phyloP scores from a whole-genome alignment of 2,113 vertebrate species.

The Apeltes quadracus region DNA sequence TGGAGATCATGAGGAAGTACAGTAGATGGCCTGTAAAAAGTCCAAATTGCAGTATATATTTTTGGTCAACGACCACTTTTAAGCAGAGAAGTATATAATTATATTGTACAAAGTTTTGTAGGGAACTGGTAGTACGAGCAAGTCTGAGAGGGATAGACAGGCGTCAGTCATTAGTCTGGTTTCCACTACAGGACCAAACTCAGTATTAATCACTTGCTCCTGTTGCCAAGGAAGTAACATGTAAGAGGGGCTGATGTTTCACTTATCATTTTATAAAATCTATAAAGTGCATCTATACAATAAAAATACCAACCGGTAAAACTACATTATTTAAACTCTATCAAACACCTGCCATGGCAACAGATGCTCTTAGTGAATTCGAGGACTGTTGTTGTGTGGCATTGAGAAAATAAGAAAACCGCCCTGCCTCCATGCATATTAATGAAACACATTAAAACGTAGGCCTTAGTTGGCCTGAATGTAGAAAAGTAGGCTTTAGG shows the following conservation, averaged over 20 bases:
- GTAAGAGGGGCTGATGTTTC: conserved; percentile 12
- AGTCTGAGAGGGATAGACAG: conserved; percentile 24
- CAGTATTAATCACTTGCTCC: conserved; percentile 25
- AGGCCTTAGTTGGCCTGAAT: conserved; percentile 10
- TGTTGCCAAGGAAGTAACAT: conserved; percentile 25
- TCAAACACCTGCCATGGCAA: background rate
- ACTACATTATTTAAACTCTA: background rate
- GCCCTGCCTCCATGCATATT: conserved; percentile 1
- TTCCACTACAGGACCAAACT: conserved; percentile 44
- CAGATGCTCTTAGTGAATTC: background rate
- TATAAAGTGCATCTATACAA: conserved; percentile 1
- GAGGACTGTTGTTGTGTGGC: background rate
- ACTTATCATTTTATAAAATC: background rate
- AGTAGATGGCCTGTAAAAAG: conserved; percentile 40
- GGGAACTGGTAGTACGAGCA: conserved; percentile 17
- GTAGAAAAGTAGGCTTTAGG: conserved; percentile 35
- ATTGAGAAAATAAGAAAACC: conserved; percentile 2
- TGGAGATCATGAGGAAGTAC: conserved; percentile 28
- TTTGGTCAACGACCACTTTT: conserved; percentile 40
- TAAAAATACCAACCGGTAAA: background rate
- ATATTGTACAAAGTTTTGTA: conserved; percentile 34
- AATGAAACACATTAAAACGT: conserved; percentile 20
- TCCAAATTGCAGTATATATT: conserved; percentile 44
- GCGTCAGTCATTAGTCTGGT: conserved; percentile 46
- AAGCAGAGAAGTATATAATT: conserved; percentile 37